Evolutionary conservation across 1,140 invertebrate genomes (phyloP), one percentile per base, ranked within the genome.

Genomic region (Camponotus pennsylvanicus): DNA sequence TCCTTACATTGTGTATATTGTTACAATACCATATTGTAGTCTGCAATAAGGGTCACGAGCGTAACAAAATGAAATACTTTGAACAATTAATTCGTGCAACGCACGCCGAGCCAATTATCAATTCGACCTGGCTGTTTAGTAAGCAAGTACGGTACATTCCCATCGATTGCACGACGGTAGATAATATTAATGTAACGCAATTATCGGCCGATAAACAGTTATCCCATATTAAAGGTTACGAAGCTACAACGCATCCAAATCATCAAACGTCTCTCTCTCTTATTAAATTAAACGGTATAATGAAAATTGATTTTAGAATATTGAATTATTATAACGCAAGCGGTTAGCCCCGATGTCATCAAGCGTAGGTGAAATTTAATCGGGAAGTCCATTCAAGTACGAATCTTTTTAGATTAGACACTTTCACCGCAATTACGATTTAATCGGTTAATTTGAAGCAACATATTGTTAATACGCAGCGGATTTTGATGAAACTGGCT

Each of bases 201-300:
- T 82, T 82, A 82, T 82, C 45, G 11, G 18, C 27, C 27, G 40
- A 83, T 49, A 83, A 37, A 63, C 40, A 73, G 57, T 83, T 59
- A 61, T 13, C 13, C 27, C 7, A 34, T 18, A 52, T 61, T 27
- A 57, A 70, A 83, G n/a, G 55, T 45, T 45, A 34, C 18, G 42
- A 3, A 52, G 3, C 32, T 42, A 55, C 34, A 18, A 61, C 27
- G 18, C 18, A 27, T 49, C 11, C 21, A 49, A 45, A 61, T 55
- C 55, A 61, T 49, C 18, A 21, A 15, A 45, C 13, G 49, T 52
- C 4, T 52, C 49, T 15, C 49, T 13, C 13, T 49, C 13, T 73
- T 37, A 73, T 73, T 63, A 73, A 75, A 45, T 61, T 34, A 37
- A 69, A 80, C 27, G 9, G 2, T 57, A 57, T n/a, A 55, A 67